Base-by-base conservation (phyloP, 2,888 invertebrate genomes). In the Heliothis peltigera region DNA sequence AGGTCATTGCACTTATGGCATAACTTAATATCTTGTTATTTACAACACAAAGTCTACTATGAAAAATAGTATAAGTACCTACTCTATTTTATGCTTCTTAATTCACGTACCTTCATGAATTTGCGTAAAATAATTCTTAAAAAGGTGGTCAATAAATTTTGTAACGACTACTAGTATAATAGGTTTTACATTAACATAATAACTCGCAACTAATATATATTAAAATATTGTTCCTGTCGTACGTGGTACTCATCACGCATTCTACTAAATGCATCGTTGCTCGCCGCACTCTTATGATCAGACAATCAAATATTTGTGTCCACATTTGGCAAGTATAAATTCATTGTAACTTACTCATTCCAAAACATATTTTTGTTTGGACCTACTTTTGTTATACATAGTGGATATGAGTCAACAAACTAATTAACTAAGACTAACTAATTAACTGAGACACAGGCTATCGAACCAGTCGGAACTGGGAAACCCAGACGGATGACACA, bases 271-370 rank as follows among this genome's bases (percentile, higher is more conserved):
- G 58, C 49, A 18, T 42, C 39, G 21, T 22, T 39, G 62, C 52
- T 44, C 55, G 42, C 49, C 28, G 51, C 51, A 64, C 63, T 51
- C 61, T 70, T 64, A 64, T n/a, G 55, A 59, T 48, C 59, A 64
- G 39, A 79, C 79, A 79, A 79, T 80, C 57, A 80, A 74, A 71
- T 67, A 74, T 74, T 80, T 77, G 75, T 74, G 53, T 79, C 51
- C 61, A 49, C 8, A 67, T 80, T 80, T 69, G 80, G 82, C 60
- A 62, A 68, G 77, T 65, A 66, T 66, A 58, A 56, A 69, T 63
- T 61, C 64, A 70, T 81, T 79, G 68, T 71, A 63, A 53, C 48
- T 55, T 61, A 53, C 57, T 44, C 21, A 48, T 55, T 51, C 49
- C 21, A 43, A 72, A 46, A 43, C 21, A 25, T 55, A 43, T 42